Base-by-base conservation (phyloP, 37 sponge, comb jelly and placozoan species). In the Diacarnus erythraeanus region DNA sequence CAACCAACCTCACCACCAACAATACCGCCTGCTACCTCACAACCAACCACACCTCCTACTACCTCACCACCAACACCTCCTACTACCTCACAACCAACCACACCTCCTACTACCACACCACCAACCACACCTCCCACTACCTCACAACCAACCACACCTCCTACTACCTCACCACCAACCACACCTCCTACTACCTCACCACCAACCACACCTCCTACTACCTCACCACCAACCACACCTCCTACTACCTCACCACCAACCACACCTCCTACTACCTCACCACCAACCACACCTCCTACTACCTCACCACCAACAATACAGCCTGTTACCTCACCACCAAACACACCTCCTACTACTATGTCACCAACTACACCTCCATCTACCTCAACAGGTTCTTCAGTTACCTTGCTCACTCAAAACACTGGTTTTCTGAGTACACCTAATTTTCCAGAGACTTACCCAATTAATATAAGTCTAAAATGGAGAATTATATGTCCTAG, bases 401-500 rank as follows among this genome's bases (percentile, higher is more conserved):
- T 15, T 30, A 9, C 38, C 34, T 38, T 26, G 27, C 38, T 26
- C 6, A 63, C 29, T n/a, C 6, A 20, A 23, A 8, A 9, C 15
- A 8, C 27, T 63, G 64, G 64, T 26, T 26, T 8, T 20, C n/a
- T 63, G 8, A 17, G n/a, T 8, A 63, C 64, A 8, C 64, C 64
- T 9, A n/a, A 63, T n/a, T 63, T 23, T 23, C 64, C 64, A 63
- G 6, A 23, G 64, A 3, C 35, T 2, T 79, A 79, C 57, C 71
- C 80, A 39, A 17, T 60, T 40, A 59, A 76, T 35, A 25, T 58
- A 42, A 29, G 38, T 1, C 59, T 60, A n/a, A 36, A 76, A 17
- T 76, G 61, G 61, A 17, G 9, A 60, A 76, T 76, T 26, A 10
- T 37, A 23, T 33, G 54, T 60, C 77, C 77, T 21, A 26, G 1